Evolutionary conservation across 2,888 invertebrate genomes (phyloP).

Genomic region (Sturmia bella): DNA sequence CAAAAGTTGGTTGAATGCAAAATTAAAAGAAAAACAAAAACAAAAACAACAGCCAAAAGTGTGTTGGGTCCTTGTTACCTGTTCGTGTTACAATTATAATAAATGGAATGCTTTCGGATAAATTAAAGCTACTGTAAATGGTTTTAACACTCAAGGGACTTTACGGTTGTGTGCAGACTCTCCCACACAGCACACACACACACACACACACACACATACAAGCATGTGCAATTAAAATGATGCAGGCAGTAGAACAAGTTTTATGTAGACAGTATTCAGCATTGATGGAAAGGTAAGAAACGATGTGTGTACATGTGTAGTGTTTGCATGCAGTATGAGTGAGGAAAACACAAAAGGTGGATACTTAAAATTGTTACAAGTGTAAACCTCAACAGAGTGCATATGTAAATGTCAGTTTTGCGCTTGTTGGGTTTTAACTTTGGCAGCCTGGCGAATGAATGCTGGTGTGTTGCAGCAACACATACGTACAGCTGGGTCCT

Average conservation of each 20-base stretch:
- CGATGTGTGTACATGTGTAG: too few species aligned
- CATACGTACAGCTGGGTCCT: neutral
- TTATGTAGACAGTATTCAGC: conserved; percentile 1
- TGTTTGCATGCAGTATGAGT: too few species aligned
- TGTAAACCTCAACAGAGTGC: conserved; percentile 70
- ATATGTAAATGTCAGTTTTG: conserved; percentile 70
- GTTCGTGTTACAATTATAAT: conserved; percentile 69
- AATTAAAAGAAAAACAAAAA: conserved; percentile 35
- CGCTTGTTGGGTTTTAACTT: conserved; percentile 63
- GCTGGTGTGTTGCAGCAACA: conserved; percentile 25
- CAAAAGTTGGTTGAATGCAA: conserved; percentile 34
- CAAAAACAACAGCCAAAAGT: conserved; percentile 31
- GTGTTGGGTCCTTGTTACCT: conserved; percentile 64
- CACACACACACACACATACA: neutral
- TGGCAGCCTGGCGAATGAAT: conserved; percentile 52
- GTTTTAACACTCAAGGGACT: conserved; percentile 68
- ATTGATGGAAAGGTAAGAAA: conserved; percentile 24
- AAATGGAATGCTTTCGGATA: conserved; percentile 69
- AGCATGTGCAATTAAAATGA: conserved; percentile 50
- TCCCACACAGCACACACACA: conserved; percentile 18
- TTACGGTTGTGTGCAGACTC: conserved; percentile 50
- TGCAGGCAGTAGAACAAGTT: conserved; percentile 17
- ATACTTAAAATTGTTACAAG: conserved; percentile 69
- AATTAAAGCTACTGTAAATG: conserved; percentile 68
- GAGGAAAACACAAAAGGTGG: conserved; percentile 58